Conservation (phyloP, 2,797 vertebrate species). For the Danio aesculapii region DNA sequence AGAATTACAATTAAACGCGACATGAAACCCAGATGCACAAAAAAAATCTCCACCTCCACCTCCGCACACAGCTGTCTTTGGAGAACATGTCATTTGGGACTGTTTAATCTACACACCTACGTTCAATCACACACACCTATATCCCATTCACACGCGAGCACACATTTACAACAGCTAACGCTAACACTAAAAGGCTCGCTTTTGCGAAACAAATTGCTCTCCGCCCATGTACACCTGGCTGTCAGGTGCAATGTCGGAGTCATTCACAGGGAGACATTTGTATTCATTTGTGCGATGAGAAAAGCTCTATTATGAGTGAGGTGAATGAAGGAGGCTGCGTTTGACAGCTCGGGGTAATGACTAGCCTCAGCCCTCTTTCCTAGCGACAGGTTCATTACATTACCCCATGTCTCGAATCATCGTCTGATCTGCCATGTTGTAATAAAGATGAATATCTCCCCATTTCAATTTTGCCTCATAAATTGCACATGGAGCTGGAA, state of each 20-base stretch:
- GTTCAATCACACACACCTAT: background rate
- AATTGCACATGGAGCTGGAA: constrained; percentile 42
- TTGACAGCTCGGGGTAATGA: constrained; percentile 53
- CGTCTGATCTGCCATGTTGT: constrained; percentile 42
- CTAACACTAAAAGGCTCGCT: background rate
- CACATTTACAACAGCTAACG: constrained; percentile 11
- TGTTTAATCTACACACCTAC: constrained; percentile 35
- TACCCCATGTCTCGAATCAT: constrained; percentile 39
- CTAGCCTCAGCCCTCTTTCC: constrained; percentile 37
- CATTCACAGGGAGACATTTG: constrained; percentile 50
- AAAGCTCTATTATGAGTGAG: constrained; percentile 53
- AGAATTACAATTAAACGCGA: background rate
- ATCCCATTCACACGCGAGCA: background rate
- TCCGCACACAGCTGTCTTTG: constrained; percentile 30
- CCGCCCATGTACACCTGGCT: constrained; percentile 43
- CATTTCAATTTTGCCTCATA: constrained; percentile 34
- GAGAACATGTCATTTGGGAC: constrained; percentile 25
- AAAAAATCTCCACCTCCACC: constrained; percentile 25
- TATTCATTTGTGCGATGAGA: constrained; percentile 58
- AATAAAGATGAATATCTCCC: constrained; percentile 55
- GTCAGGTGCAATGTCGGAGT: constrained; percentile 41
- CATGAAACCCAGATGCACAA: constrained; percentile 24
- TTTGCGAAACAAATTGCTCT: constrained; percentile 24
- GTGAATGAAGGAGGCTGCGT: constrained; percentile 39
- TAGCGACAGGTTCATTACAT: constrained; percentile 50